Evolutionary conservation across 1,140 invertebrate genomes (phyloP).

Genomic region (Neelides sp.): DNA sequence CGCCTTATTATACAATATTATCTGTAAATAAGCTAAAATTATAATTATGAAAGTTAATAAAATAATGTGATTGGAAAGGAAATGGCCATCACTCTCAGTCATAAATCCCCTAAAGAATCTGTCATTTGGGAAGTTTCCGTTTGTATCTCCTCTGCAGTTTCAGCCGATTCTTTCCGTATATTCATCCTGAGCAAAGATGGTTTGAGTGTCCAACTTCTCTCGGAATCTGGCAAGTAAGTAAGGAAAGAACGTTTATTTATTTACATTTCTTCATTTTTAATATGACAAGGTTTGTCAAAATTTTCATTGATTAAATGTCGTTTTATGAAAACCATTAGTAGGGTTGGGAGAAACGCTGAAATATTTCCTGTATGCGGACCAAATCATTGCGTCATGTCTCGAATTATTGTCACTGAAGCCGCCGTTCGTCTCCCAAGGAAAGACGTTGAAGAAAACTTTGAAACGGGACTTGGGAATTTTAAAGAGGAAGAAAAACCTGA

Average conservation of each 20-base stretch:
- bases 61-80: too few species aligned
- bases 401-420: background rate
- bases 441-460: too few species aligned
- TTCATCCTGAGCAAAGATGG: conserved; percentile 8
- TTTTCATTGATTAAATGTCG: background rate
- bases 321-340: background rate
- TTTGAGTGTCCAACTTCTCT: conserved; percentile 8
- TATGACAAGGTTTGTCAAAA: background rate
- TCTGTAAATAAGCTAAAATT: too few species aligned
- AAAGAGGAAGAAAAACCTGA: conserved; percentile 9
- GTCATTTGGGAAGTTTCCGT: conserved; percentile 48
- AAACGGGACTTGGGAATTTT: conserved; percentile 6
- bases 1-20: too few species aligned
- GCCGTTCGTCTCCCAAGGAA: too few species aligned
- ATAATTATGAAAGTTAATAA: too few species aligned
- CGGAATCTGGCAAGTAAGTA: background rate
- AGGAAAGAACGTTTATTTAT: background rate
- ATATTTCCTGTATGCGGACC: too few species aligned
- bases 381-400: background rate
- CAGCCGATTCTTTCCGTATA: conserved; percentile 8
- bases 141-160: conserved; percentile 45
- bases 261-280: background rate
- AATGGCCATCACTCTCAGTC: conserved; percentile 12
- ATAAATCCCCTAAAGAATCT: conserved; percentile 16
- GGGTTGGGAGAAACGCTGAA: too few species aligned